Percentiles rank a stretch among this genome's conserved stretches.
phyloP scores from a whole-genome alignment of 2,888 invertebrate genomes.

The Nephrotoma appendiculata region DNA sequence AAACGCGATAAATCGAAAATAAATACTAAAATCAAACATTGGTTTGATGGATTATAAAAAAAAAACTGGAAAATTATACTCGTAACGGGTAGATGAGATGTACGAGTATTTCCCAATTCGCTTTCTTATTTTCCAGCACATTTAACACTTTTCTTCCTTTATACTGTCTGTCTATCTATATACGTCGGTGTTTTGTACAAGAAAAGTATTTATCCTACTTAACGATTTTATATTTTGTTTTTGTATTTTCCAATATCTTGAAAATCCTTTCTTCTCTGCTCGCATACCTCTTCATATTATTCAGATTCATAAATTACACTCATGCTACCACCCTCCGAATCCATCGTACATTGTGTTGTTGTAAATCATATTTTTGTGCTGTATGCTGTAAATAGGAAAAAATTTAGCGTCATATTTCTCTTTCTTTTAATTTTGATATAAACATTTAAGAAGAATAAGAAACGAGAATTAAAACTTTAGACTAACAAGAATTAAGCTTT shows the following conservation, averaged over 20 bases:
- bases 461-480: conserved; percentile 3
- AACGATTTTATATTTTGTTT: not conserved
- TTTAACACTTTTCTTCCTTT: not conserved
- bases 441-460: not conserved
- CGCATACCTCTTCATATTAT: not conserved
- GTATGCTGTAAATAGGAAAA: not conserved
- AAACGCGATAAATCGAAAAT: not conserved
- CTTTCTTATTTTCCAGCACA: not conserved
- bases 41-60: not conserved
- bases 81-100: not conserved
- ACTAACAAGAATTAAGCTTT: conserved; percentile 4
- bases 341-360: not conserved
- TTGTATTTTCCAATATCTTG: not conserved
- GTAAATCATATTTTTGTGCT: not conserved
- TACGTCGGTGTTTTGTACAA: not conserved
- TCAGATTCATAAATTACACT: not conserved
- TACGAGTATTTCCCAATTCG: not conserved
- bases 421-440: not conserved
- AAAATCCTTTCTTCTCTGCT: not conserved
- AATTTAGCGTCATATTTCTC: not conserved
- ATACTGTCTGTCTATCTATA: not conserved
- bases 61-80: not conserved
- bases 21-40: not conserved
- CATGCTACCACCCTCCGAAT: not conserved
- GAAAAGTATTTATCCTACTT: not conserved